These are phyloP conservation scores for Unio delphinus DNA, from an alignment of 2,888 invertebrate genomes.

Conservation along the genomic window DNA sequence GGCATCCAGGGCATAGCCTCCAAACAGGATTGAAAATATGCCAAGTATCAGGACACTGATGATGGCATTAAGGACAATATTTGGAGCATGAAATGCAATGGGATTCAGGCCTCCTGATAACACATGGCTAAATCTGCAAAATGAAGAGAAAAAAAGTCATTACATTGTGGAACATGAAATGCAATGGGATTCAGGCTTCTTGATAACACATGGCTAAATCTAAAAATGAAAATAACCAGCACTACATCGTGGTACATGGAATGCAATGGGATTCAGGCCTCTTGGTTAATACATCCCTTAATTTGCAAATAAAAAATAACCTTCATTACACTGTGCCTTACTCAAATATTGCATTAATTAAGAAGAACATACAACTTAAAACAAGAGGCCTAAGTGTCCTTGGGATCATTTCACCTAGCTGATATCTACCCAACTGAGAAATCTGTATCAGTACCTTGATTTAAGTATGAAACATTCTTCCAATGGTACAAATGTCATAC, in stretches of 20 bases:
- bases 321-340: no score
- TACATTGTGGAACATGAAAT: conserved; percentile 79
- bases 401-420: no score
- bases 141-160: conserved; percentile 1
- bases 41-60: conserved; percentile 75
- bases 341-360: no score
- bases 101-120: conserved; percentile 76
- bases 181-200: conserved; percentile 74
- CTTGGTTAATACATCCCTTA: conserved; percentile 66
- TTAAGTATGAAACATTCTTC: no score
- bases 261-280: conserved; percentile 74
- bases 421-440: no score
- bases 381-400: no score
- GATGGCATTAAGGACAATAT: conserved; percentile 82
- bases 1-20: conserved; percentile 32
- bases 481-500: no score
- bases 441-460: no score
- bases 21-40: conserved; percentile 72
- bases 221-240: conserved; percentile 41
- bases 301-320: no score
- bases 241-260: conserved; percentile 77
- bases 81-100: conserved; percentile 81
- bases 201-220: conserved; percentile 76
- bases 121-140: conserved; percentile 74
- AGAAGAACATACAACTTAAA: no score